These are phyloP conservation scores for Scophthalmus maximus DNA, from an alignment of 2,113 vertebrate species.

Conservation along the genomic window DNA sequence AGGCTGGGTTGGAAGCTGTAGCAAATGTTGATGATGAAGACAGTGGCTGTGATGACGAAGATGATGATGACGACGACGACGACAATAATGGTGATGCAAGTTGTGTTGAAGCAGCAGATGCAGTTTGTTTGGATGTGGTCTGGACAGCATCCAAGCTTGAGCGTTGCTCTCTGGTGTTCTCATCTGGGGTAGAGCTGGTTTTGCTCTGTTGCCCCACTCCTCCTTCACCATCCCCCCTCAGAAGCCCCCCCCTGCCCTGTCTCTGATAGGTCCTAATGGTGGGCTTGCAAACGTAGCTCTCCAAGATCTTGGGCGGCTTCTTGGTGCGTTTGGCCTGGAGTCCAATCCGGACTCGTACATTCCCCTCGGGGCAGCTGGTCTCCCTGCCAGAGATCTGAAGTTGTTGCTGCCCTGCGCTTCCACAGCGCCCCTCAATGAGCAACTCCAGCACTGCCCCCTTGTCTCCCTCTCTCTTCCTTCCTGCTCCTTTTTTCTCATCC, in stretches of 20 bases:
- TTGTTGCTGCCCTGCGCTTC: slow-evolving; percentile 76
- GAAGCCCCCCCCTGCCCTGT: slow-evolving; percentile 63
- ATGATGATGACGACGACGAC: slow-evolving; percentile 36
- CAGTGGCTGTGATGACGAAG: slow-evolving; percentile 48
- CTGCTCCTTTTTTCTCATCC: slow-evolving; percentile 63
- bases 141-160: slow-evolving; percentile 64
- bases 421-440: slow-evolving; percentile 79
- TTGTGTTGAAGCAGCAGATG: slow-evolving; percentile 59
- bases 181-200: slow-evolving; percentile 55
- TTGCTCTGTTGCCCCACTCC: slow-evolving; percentile 61
- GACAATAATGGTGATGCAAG: slow-evolving; percentile 51
- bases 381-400: slow-evolving; percentile 91
- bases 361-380: slow-evolving; percentile 90
- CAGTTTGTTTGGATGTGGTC: slow-evolving; percentile 69
- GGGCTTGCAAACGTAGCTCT: slow-evolving; percentile 97
- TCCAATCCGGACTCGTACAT: slow-evolving; percentile 91
- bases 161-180: slow-evolving; percentile 63
- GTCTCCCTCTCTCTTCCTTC: slow-evolving; percentile 65
- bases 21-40: slow-evolving; percentile 51
- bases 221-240: slow-evolving; percentile 63
- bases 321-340: slow-evolving; percentile 95
- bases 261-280: slow-evolving; percentile 94
- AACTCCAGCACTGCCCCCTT: slow-evolving; percentile 80
- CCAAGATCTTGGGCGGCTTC: slow-evolving; percentile 97
- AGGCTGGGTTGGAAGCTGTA: slow-evolving; percentile 39